phyloP scores from a whole-genome alignment of 2,888 invertebrate species.

The Cantharis rufa region DNA sequence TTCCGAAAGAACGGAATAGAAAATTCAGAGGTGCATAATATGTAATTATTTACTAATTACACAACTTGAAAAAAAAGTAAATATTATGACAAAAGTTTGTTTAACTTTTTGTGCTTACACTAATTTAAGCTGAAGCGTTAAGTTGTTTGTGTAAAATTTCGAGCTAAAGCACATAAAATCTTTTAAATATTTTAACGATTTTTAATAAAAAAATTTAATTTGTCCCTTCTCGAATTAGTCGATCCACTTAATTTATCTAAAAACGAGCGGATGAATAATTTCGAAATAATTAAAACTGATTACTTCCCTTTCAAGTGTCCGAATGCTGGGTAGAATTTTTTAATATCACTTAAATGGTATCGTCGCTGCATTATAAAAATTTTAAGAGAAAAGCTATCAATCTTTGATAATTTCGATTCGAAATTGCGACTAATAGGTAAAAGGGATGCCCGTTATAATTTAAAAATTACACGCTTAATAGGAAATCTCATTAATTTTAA shows the following conservation, averaged over 20 bases:
- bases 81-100: no score
- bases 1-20: no score
- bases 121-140: no score
- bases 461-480: slow-evolving; percentile 50
- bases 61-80: no score
- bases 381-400: slow-evolving; percentile 44
- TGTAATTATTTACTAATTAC: no score
- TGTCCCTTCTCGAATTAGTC: slow-evolving; percentile 13
- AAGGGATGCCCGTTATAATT: slow-evolving; percentile 39
- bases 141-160: no score
- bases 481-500: slow-evolving; percentile 47
- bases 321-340: slow-evolving; percentile 41
- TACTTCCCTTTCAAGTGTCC: slow-evolving; percentile 25
- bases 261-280: slow-evolving; percentile 18
- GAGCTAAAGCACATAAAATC: no score
- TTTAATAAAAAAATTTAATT: slow-evolving; percentile 7
- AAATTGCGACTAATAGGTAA: slow-evolving; percentile 45
- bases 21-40: no score
- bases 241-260: slow-evolving; percentile 20
- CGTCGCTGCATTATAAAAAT: slow-evolving; percentile 46
- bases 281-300: slow-evolving; percentile 30
- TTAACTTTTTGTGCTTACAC: no score
- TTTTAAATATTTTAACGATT: background rate
- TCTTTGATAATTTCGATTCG: slow-evolving; percentile 47
- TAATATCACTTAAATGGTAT: slow-evolving; percentile 45